Base-by-base conservation (phyloP, 2,113 vertebrate genomes). In the Recurvirostra avosetta region DNA sequence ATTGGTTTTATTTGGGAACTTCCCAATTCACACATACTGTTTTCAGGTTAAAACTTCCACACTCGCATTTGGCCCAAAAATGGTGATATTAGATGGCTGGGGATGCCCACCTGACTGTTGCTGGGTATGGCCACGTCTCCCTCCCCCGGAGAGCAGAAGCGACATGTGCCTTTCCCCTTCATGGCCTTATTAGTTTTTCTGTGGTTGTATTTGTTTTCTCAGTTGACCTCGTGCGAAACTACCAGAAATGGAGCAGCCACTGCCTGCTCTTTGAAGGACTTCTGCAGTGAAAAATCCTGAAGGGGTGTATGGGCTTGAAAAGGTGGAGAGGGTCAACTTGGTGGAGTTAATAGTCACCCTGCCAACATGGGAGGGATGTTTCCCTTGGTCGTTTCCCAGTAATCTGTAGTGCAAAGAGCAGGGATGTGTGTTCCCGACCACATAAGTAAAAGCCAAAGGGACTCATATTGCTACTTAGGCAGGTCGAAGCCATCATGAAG, bases 11-110 rank as follows among this genome's bases (percentile, higher is more conserved):
- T 65, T 55, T 49, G 53, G 25, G 34, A 47, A 13, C 50, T 92
- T 76, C 4, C 7, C 6, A 9, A 0, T 1, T 0, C 8, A 2
- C 5, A 4, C 4, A 2, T 38, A 20, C 32, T 30, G 11, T 55
- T 82, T 75, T 43, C 73, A 52, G 18, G 20, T 85, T 82, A 15
- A 40, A 85, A 61, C 45, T 82, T 68, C 14, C 52, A 8, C 8
- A 0, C 16, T 34, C 3, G 2, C 0, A 0, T 74, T 90, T 79
- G 29, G 63, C 73, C 84, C 32, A 17, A 40, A 67, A 86, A 27
- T 2, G 5, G 14, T 75, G 43, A 8, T 50, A 25, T 4, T 52
- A 65, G 84, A 7, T 82, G 74, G 43, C 55, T 74, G 50, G 32
- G 50, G 41, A 50, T 45, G 40, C 20, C 40, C 0, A 0, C 10